Evolutionary conservation across 2,888 invertebrate genomes (phyloP), one percentile per base, ranked within the genome.

Genomic region (Trilocha varians): DNA sequence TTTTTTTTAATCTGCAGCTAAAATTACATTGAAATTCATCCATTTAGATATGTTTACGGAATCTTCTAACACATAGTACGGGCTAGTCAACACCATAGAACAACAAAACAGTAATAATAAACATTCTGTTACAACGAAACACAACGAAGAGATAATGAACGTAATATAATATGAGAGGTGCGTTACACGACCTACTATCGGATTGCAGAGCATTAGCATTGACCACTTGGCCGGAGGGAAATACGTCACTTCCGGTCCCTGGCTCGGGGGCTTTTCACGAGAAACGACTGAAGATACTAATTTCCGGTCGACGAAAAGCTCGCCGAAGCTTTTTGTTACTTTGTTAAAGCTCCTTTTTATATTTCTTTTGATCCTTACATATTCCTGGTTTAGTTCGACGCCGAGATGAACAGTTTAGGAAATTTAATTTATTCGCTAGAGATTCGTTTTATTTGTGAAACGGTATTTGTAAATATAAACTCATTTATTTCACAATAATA

Each of bases 231-330:
- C 54, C 47, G 45, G 45, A 54, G 57, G 70, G 72, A 70, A 73
- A 73, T 68, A 64, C 65, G 58, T 65, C 59, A 57, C 67, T 63
- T 72, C 72, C 72, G 65, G 56, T 41, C 49, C 45, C 42, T 52
- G 57, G 49, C 56, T 47, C 48, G 50, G 45, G 25, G 50, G 55
- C 56, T 57, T 60, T 65, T 62, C 58, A 59, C 53, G 55, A 53
- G 58, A 55, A 63, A 59, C 58, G 61, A 58, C 62, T 64, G 60
- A 66, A 69, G 66, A 65, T 64, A 68, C 71, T 70, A 70, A 73
- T 73, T 72, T 73, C 73, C 73, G 70, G 60, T 60, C 53, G 55
- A 53, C 52, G 57, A 59, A 57, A 62, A 61, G 33, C 25, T 53
- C 57, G 53, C 52, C 53, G 49, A 47, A 44, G 41, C 39, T 52